phyloP scores from a whole-genome alignment of 2,113 vertebrate genomes.

The Bungarus multicinctus region DNA sequence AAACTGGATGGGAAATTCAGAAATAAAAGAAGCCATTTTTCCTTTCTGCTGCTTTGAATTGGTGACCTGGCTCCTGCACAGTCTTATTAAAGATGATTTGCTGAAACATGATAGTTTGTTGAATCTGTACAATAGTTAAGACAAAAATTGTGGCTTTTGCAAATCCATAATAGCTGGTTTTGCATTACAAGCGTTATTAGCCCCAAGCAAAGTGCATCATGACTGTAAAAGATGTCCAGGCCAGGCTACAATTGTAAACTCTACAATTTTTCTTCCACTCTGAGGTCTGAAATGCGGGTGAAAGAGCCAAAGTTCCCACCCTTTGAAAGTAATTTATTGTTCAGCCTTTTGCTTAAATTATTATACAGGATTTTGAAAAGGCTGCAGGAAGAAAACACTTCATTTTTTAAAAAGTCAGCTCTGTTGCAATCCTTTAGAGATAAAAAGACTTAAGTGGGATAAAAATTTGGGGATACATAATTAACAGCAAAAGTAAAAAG shows the following conservation, averaged over 20 bases:
- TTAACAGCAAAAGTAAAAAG: background rate
- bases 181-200: background rate
- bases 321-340: background rate
- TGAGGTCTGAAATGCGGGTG: background rate
- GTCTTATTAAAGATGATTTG: background rate
- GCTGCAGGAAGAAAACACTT: background rate
- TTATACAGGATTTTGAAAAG: background rate
- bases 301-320: too few species aligned
- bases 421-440: background rate
- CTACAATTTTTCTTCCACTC: background rate
- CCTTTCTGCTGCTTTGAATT: background rate
- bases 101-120: background rate
- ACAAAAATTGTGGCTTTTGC: background rate
- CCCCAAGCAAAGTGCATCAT: background rate
- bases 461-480: background rate
- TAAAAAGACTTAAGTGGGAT: conserved; percentile 12
- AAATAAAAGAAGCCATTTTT: conserved; percentile 10
- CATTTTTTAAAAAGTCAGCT: conserved; percentile 17
- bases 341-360: background rate
- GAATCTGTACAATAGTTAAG: conserved; percentile 11
- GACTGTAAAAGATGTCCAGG: background rate
- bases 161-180: background rate
- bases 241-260: background rate
- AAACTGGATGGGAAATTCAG: background rate
- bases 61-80: background rate